phyloP scores from a whole-genome alignment of 2,113 vertebrate genomes.

The Turdus rufiventris region DNA sequence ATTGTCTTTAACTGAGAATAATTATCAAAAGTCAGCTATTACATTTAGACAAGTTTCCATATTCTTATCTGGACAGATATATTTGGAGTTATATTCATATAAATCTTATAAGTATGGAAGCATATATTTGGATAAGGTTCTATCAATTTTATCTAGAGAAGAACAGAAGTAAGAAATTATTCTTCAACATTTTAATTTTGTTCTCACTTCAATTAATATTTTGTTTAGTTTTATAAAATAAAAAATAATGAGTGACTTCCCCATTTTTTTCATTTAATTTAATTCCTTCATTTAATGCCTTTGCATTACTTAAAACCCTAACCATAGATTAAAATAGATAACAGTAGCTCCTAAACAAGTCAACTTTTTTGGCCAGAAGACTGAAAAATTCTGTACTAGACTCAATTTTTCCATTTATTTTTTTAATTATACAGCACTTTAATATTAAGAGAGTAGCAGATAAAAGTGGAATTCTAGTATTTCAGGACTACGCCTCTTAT shows the following conservation, averaged over 20 bases:
- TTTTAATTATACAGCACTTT: background rate
- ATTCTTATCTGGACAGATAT: background rate
- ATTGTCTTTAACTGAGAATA: background rate
- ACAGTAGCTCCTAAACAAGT: background rate
- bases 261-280: background rate
- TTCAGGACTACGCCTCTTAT: background rate
- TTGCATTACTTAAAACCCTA: background rate
- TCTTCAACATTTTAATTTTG: background rate
- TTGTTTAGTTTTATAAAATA: background rate
- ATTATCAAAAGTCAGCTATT: background rate
- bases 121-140: background rate
- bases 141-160: background rate
- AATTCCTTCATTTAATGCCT: background rate
- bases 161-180: background rate
- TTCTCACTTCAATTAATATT: background rate
- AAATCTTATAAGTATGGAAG: background rate
- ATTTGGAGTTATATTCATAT: background rate
- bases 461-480: background rate
- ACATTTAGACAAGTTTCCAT: background rate
- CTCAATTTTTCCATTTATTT: background rate
- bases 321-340: background rate
- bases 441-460: background rate
- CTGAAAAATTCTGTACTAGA: background rate
- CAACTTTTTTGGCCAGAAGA: background rate
- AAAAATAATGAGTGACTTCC: background rate